Percentiles rank a stretch among this genome's conserved stretches.
Evolutionary conservation across 1,140 invertebrate genomes (phyloP).

Genomic region (Papilio helenus): DNA sequence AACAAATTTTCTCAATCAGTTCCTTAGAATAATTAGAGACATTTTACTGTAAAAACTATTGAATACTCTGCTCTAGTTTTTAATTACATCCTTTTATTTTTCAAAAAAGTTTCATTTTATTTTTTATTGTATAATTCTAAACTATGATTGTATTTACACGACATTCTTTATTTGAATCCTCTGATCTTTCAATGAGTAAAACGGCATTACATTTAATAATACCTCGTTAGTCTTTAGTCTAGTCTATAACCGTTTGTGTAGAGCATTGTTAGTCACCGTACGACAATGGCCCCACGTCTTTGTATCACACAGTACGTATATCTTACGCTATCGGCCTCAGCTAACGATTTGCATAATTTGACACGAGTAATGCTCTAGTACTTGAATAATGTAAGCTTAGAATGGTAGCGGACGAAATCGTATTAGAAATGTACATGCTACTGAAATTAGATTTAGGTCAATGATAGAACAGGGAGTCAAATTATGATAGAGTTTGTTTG

Average conservation of each 20-base stretch:
- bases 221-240: constrained; percentile 58
- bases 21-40: no score
- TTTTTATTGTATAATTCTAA: no score
- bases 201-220: constrained; percentile 19
- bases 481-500: neutral
- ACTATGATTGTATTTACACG: no score
- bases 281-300: constrained; percentile 57
- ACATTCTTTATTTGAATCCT: neutral
- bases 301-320: constrained; percentile 45
- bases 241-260: constrained; percentile 54
- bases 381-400: constrained; percentile 29
- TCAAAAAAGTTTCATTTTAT: no score
- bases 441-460: constrained; percentile 39
- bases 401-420: constrained; percentile 34
- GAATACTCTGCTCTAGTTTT: neutral
- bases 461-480: constrained; percentile 24
- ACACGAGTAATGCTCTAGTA: constrained; percentile 56
- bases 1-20: no score
- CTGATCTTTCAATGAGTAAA: neutral
- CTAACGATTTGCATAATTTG: constrained; percentile 69
- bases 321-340: constrained; percentile 55
- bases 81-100: no score
- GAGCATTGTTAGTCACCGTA: constrained; percentile 65
- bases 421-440: constrained; percentile 35
- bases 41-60: no score